Conservation (phyloP, 2,113 vertebrate species). For the Desmodus rotundus region DNA sequence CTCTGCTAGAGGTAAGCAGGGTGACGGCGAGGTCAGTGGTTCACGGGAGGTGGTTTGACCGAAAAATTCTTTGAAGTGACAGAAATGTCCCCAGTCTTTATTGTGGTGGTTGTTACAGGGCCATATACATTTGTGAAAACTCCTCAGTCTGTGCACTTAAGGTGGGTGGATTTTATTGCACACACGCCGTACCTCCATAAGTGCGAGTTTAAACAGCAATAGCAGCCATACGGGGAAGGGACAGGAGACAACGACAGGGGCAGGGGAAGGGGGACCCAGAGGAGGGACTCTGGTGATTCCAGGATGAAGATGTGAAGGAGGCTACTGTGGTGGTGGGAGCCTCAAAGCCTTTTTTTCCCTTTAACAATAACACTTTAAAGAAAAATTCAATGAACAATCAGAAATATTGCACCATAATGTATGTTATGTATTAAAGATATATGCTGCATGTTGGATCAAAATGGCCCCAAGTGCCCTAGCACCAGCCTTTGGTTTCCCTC, state of each 20-base stretch:
- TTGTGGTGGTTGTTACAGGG: rapidly evolving
- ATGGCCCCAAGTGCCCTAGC: rapidly evolving
- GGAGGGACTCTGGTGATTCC: rapidly evolving
- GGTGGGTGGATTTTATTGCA: rapidly evolving
- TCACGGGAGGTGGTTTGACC: rapidly evolving
- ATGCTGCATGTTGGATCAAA: rapidly evolving
- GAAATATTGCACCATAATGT: rapidly evolving
- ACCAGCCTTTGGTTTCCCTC: rapidly evolving
- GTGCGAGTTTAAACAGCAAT: rapidly evolving
- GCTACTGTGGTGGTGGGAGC: rapidly evolving
- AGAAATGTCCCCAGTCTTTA: rapidly evolving
- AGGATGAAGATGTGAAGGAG: rapidly evolving
- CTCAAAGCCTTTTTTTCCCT: not conserved
- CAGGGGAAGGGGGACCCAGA: too few species aligned
- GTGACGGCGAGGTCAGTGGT: rapidly evolving
- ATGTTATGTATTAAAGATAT: rapidly evolving
- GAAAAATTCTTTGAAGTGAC: rapidly evolving
- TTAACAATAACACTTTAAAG: not conserved
- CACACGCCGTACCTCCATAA: rapidly evolving
- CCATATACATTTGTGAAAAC: rapidly evolving
- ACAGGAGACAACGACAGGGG: rapidly evolving
- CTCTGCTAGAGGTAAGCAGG: rapidly evolving
- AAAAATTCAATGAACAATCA: not conserved
- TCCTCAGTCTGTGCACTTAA: rapidly evolving
- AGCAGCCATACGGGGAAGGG: rapidly evolving